phyloP scores from a whole-genome alignment of 2,888 invertebrate genomes.

The Rhamnusium bicolor region DNA sequence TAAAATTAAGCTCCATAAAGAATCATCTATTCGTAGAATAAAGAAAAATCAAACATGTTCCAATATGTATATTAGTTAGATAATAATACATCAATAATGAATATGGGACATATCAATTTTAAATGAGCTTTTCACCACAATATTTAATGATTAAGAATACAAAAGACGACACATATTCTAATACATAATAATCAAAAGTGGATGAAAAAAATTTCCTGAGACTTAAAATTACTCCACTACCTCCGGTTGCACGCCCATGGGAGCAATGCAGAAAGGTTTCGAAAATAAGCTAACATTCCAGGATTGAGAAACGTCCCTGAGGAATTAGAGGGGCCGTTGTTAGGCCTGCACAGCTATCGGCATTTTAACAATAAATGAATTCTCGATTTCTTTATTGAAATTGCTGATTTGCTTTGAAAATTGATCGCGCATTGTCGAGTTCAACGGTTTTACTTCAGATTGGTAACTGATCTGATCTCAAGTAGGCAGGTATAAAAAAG shows the following conservation, averaged over 20 bases:
- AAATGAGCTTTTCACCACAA: too few relatives aligned
- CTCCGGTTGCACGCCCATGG: slow-evolving; percentile 23
- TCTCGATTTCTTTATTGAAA: slow-evolving; percentile 61
- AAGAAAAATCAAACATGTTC: too few relatives aligned
- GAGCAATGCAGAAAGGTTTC: slow-evolving; percentile 59
- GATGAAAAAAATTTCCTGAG: neutral
- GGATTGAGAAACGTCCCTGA: slow-evolving; percentile 59
- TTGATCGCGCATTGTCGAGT: slow-evolving; percentile 37
- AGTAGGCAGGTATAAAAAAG: neutral
- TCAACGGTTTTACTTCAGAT: neutral
- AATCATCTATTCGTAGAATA: too few relatives aligned
- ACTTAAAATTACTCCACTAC: neutral
- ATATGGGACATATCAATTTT: too few relatives aligned
- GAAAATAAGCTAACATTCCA: slow-evolving; percentile 64
- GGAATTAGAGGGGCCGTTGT: slow-evolving; percentile 56
- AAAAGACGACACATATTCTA: too few relatives aligned
- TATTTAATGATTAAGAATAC: too few relatives aligned
- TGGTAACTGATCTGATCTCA: slow-evolving; percentile 2
- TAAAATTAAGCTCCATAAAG: too few relatives aligned
- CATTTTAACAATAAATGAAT: slow-evolving; percentile 63
- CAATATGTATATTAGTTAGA: too few relatives aligned
- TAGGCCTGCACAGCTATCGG: slow-evolving; percentile 54
- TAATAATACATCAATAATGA: too few relatives aligned
- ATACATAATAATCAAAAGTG: neutral
- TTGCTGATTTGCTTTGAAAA: slow-evolving; percentile 55